Evolutionary conservation across 2,888 invertebrate species (phyloP), one percentile per base, ranked within the genome.

Genomic region (Drosophila stalkeri): DNA sequence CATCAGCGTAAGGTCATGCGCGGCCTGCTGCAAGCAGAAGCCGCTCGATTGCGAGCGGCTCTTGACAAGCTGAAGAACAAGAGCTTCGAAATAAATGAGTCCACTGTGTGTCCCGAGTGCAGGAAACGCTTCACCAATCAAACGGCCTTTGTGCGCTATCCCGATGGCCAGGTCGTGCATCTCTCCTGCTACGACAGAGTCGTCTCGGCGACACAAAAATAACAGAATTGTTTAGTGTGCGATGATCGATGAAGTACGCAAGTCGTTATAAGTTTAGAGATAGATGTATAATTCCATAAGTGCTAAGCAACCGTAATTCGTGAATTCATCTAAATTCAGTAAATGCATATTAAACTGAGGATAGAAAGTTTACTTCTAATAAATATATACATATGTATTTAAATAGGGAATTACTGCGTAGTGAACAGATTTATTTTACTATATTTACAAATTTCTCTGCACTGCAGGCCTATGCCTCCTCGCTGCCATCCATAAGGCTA

Each of bases 81-180:
- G 91, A 96, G 95, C 90, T 96, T 99, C 54, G 93, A 96, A 2
- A 96, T 99, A 80, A 97, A 96, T 20, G 98, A 98, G 82, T 95
- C 96, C 86, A 97, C 97, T 90, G 95, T 97, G 63, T 99, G 99
- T 92, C 96, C 96, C 0, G 97, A 97, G 2, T 99, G 99, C 93
- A 97, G 96, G 92, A 99, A 99, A 91, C 95, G 97, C 64, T 99
- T 99, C 93, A 97, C 97, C 20, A 97, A 97, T 93, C 97, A 97
- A 94, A 98, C 98, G 94, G 98, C 99, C 31, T 97, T 99, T 93
- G 97, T 98, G 8, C 94, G 98, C 54, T 97, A 97, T 93, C 97
- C 98, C 2, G 97, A 97, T 92, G 98, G 98, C 3, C 97, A 97
- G 82, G 96, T 99, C 23, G 97, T 98, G 1, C 99, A 99, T 93